Percentiles rank a stretch among this genome's conserved stretches.
Evolutionary conservation across 2,113 vertebrate species (phyloP).

Genomic region (Xenopus laevis): DNA sequence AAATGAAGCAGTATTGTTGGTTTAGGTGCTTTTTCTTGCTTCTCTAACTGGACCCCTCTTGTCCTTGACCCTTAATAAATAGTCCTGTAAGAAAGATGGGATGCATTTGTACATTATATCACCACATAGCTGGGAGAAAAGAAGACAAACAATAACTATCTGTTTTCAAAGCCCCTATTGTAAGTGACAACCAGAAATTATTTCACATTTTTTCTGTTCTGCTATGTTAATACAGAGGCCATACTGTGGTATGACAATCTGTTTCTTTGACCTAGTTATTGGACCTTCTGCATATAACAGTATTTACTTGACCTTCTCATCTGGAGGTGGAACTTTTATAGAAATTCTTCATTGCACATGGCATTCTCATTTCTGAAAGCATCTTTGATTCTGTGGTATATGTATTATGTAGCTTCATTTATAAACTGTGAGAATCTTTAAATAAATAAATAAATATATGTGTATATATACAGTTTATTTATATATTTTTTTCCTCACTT

Average conservation of each 20-base stretch:
- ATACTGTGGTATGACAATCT: background rate
- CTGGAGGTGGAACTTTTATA: background rate
- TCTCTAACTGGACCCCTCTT: background rate
- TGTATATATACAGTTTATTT: no score
- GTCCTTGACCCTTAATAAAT: constrained; percentile 23
- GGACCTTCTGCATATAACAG: background rate
- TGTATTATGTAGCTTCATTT: no score
- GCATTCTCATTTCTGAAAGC: background rate
- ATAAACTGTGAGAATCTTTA: no score
- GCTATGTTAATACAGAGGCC: background rate
- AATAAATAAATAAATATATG: no score
- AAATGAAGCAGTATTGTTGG: background rate
- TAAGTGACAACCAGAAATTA: constrained; percentile 10
- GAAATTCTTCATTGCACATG: background rate
- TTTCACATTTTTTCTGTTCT: background rate
- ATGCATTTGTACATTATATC: constrained; percentile 13
- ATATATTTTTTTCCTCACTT: no score
- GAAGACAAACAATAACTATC: constrained; percentile 4
- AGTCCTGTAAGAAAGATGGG: background rate
- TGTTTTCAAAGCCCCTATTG: background rate
- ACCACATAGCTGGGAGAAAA: constrained; percentile 4
- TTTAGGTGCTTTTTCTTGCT: constrained; percentile 24
- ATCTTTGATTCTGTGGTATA: background rate
- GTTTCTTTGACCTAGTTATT: background rate
- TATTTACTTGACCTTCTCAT: background rate